Percentiles rank a stretch among this genome's conserved stretches.
Evolutionary conservation across 2,888 invertebrate species (phyloP).

Genomic region (Conus canariensis): DNA sequence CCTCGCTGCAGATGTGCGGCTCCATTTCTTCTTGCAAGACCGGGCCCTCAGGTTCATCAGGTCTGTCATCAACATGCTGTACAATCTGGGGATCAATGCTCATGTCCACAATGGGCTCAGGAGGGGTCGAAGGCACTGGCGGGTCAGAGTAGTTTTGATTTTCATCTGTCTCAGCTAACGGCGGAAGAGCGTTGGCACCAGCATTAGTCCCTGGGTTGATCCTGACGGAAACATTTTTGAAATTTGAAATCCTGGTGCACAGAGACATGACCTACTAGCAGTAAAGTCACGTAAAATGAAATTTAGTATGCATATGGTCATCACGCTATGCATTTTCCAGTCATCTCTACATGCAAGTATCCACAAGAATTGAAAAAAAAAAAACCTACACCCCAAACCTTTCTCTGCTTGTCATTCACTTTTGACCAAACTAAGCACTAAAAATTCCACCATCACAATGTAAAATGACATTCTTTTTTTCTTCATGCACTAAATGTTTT

Average conservation of each 20-base stretch:
- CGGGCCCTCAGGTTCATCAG: slow-evolving; percentile 31
- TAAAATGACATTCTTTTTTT: too few species aligned
- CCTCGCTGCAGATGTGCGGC: neutral
- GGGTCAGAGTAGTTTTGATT: neutral
- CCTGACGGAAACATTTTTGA: slow-evolving; percentile 16
- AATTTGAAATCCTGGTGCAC: too few species aligned
- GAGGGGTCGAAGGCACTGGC: neutral
- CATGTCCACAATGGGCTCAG: slow-evolving; percentile 26
- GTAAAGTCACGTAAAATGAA: too few species aligned
- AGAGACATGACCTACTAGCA: neutral
- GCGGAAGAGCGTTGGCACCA: slow-evolving; percentile 46
- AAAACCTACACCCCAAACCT: too few species aligned
- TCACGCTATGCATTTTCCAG: too few species aligned
- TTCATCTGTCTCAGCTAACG: slow-evolving; percentile 58
- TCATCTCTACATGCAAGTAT: too few species aligned
- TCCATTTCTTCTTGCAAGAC: slow-evolving; percentile 19
- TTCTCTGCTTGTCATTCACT: too few species aligned
- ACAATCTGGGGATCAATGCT: slow-evolving; percentile 12
- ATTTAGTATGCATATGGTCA: too few species aligned
- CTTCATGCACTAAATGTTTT: too few species aligned
- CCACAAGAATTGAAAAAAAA: too few species aligned
- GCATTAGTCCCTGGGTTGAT: slow-evolving; percentile 23
- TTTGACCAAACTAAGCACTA: too few species aligned
- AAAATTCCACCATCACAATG: too few species aligned
- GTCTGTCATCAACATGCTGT: neutral